Evolutionary conservation across 2,113 vertebrate genomes (phyloP), one percentile per base, ranked within the genome.

Genomic region (Lutjanus erythropterus): DNA sequence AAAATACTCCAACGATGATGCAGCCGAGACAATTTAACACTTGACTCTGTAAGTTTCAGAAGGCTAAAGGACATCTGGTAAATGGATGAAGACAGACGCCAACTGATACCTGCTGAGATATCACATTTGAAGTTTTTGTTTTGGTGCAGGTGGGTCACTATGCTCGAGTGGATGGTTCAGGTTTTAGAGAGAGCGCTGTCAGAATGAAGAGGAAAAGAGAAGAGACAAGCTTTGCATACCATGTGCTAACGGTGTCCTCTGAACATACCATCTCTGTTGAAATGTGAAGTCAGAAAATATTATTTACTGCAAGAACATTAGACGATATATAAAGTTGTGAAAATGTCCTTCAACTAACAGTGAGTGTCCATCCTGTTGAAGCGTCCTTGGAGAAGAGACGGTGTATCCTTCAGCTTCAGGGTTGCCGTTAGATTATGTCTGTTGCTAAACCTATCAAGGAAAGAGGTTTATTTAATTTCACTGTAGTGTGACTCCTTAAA

Each of bases 11-110:
- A 55, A 44, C 56, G 47, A 46, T 44, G 59, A 61, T 9, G 19
- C 47, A 31, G 49, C 55, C 4, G 47, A 84, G 59, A 81, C 53
- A 61, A 74, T 89, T 83, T 78, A 62, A 76, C 78, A 77, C 86
- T 86, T 58, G 85, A 85, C 75, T 77, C 50, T 86, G 25, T 35
- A 71, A 55, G 61, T 83, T 82, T 88, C 27, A 69, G 29, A 75
- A 66, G 25, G 70, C 59, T 68, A 56, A 80, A 83, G 69, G 72
- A 73, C 67, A 33, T 61, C n/a, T 21, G 25, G 44, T 27, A n/a
- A 31, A 67, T 15, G 41, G 59, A 44, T 79, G 64, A 71, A 78
- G 66, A 68, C 5, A 61, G 41, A 47, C 15, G 66, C 73, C 47
- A 72, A 76, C 44, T 46, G 67, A 52, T 81, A 62, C 64, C 53